Conservation (phyloP, 1,140 invertebrate species). For the Pseudobourletiella spinata region DNA sequence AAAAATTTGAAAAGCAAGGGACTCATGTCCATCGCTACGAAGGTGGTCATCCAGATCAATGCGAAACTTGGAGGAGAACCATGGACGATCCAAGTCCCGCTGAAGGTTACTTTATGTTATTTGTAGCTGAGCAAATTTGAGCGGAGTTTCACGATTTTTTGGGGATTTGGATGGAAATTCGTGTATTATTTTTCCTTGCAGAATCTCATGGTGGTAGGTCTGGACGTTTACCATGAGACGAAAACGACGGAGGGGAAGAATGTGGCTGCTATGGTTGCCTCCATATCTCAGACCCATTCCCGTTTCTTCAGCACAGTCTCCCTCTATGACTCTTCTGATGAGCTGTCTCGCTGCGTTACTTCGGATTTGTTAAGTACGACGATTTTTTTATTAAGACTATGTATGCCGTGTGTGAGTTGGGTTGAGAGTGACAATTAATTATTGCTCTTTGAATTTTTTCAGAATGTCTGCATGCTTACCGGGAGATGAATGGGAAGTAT, state of each 20-base stretch:
- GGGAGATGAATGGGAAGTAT: conserved; percentile 48
- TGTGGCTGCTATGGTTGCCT: conserved; percentile 69
- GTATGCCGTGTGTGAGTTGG: no score
- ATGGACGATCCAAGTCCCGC: conserved; percentile 58
- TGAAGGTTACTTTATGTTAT: no score
- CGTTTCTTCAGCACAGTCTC: conserved; percentile 69
- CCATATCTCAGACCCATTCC: conserved; percentile 57
- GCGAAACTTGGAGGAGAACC: conserved; percentile 51
- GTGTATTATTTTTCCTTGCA: conserved; percentile 32
- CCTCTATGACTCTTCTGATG: conserved; percentile 58
- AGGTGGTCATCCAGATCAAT: conserved; percentile 52
- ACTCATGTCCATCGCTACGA: conserved; percentile 45
- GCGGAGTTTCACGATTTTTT: no score
- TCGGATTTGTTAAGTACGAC: conserved; percentile 47
- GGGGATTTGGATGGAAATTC: background rate
- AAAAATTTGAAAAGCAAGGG: conserved; percentile 18
- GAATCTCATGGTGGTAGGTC: conserved; percentile 76
- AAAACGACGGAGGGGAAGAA: conserved; percentile 41
- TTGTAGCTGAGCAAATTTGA: no score
- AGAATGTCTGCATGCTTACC: conserved; percentile 51
- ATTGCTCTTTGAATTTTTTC: conserved; percentile 33
- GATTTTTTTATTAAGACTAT: background rate
- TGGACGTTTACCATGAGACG: conserved; percentile 76
- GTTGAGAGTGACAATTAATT: no score
- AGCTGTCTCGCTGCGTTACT: conserved; percentile 57